These are phyloP conservation scores for Acronicta aceris DNA, from an alignment of 2,888 invertebrate species.

Conservation along the genomic window DNA sequence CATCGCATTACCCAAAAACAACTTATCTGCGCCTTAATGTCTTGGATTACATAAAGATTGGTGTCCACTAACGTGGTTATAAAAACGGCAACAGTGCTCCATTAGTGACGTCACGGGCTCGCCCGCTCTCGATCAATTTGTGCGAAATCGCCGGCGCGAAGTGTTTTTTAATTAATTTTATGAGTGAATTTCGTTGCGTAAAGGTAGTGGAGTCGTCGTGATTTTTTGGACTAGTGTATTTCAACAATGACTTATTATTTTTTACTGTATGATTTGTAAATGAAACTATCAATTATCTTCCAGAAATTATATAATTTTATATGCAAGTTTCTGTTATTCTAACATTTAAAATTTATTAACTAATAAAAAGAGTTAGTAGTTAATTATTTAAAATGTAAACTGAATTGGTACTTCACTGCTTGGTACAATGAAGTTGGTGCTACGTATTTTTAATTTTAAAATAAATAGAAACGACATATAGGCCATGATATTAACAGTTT, in stretches of 20 bases:
- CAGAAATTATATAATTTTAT: too few relatives aligned
- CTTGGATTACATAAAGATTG: slow-evolving; percentile 61
- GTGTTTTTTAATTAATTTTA: slow-evolving; percentile 89
- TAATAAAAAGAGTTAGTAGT: too few relatives aligned
- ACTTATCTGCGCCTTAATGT: slow-evolving; percentile 40
- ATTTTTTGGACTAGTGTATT: not conserved
- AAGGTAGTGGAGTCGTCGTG: slow-evolving; percentile 62
- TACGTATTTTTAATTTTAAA: too few relatives aligned
- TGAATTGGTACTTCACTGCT: too few relatives aligned
- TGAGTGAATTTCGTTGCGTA: slow-evolving; percentile 78
- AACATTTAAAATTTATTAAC: too few relatives aligned
- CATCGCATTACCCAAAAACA: slow-evolving; percentile 51
- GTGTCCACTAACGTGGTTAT: slow-evolving; percentile 71
- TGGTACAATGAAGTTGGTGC: too few relatives aligned
- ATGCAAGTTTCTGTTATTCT: too few relatives aligned
- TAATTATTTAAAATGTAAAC: too few relatives aligned
- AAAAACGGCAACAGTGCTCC: slow-evolving; percentile 76
- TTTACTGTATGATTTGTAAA: not conserved
- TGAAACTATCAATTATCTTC: too few relatives aligned
- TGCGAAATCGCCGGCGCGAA: slow-evolving; percentile 85
- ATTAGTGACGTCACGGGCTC: slow-evolving; percentile 81
- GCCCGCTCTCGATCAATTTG: slow-evolving; percentile 86
- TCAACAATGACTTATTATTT: not conserved
- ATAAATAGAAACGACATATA: too few relatives aligned
- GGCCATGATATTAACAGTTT: too few relatives aligned